phyloP scores from a whole-genome alignment of 2,797 vertebrate species.

The Parauchenoglanis punctatus region DNA sequence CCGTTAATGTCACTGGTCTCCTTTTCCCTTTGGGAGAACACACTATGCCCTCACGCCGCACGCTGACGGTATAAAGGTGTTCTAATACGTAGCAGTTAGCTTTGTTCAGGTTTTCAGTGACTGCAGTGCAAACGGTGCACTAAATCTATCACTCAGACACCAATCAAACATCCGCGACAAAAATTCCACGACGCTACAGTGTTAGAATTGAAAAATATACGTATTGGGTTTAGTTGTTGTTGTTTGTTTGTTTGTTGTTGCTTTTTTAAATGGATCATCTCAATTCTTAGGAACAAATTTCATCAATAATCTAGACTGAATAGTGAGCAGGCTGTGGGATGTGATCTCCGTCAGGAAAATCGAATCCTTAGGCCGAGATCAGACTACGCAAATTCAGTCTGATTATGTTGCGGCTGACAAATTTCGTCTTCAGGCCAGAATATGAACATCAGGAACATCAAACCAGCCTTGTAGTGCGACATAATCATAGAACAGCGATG shows the following conservation, averaged over 20 bases:
- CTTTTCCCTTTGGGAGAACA: neutral
- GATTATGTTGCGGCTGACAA: no score
- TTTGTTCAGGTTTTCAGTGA: neutral
- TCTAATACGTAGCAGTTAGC: neutral
- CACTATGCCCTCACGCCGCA: neutral
- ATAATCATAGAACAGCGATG: no score
- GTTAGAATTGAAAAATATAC: neutral
- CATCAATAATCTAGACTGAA: neutral
- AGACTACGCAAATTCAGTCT: no score
- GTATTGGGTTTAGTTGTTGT: no score
- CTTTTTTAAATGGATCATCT: neutral
- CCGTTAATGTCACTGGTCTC: neutral
- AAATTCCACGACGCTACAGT: neutral
- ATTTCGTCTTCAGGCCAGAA: no score
- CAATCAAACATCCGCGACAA: neutral
- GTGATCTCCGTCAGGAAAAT: neutral
- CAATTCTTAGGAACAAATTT: neutral
- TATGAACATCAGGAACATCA: no score
- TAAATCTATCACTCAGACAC: neutral
- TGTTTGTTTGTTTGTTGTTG: no score
- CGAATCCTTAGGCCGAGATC: neutral
- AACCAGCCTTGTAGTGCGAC: no score
- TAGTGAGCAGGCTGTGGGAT: neutral
- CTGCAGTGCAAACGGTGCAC: neutral
- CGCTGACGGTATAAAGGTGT: neutral